A percentile compares a stretch with the other conserved stretches of the same genome.
Evolutionary conservation across 1,140 invertebrate genomes (phyloP).

Genomic region (Metopolophium dirhodum): DNA sequence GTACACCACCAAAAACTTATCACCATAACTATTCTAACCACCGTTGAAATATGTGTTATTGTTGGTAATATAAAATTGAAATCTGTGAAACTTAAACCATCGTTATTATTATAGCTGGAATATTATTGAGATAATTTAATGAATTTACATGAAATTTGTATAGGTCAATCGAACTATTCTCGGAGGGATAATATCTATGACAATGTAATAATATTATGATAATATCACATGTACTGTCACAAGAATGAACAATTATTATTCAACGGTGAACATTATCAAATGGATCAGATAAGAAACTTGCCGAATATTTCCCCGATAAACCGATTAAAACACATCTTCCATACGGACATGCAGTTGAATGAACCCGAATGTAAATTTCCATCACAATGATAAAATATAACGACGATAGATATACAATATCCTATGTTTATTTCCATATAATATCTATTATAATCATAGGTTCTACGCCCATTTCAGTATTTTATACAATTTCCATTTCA

Average conservation of each 20-base stretch:
- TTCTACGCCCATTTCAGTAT: not conserved
- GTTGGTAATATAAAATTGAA: not conserved
- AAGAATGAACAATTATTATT: not conserved
- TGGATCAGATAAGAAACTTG: not conserved
- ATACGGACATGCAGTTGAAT: not conserved
- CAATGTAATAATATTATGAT: not conserved
- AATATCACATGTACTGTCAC: not conserved
- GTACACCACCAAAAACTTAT: not conserved
- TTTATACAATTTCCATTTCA: not conserved
- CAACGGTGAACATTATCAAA: not conserved
- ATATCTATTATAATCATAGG: not conserved
- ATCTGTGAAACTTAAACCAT: not conserved
- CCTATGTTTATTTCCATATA: not conserved
- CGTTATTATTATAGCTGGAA: not conserved
- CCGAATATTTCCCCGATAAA: too few relatives aligned
- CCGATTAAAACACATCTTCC: too few relatives aligned
- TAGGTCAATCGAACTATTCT: not conserved
- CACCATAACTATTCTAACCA: not conserved
- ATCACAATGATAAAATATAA: not conserved
- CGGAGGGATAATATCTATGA: not conserved
- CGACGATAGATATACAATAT: not conserved
- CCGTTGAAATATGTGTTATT: not conserved
- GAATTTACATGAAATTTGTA: not conserved
- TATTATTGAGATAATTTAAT: not conserved
- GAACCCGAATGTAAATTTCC: not conserved